Evolutionary conservation across 2,113 vertebrate species (phyloP).

Genomic region (Stomatorhinus ivindoensis): DNA sequence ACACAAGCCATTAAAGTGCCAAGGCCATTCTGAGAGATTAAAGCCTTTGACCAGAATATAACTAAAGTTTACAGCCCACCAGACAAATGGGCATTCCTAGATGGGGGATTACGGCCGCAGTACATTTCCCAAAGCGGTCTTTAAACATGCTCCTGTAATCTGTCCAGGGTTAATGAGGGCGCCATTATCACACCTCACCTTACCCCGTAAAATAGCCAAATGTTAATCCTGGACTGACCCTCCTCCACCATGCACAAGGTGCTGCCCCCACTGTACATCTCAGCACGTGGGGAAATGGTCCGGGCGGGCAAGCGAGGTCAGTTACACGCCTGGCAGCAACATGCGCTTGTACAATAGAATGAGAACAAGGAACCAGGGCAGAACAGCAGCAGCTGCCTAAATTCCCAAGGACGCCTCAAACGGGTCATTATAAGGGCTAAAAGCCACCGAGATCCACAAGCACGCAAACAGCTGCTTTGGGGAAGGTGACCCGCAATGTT

Average conservation of each 20-base stretch:
- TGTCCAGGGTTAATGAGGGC: not conserved
- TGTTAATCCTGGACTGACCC: not conserved
- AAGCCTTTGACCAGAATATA: slow-evolving; percentile 20
- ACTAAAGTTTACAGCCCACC: slow-evolving; percentile 13
- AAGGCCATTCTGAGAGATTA: not conserved
- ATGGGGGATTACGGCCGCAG: not conserved
- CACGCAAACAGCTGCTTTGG: slow-evolving; percentile 16
- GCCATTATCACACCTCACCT: not conserved
- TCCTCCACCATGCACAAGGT: not conserved
- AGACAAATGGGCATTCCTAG: not conserved
- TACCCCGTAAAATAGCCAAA: not conserved
- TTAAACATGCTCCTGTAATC: not conserved
- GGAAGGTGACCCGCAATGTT: slow-evolving; percentile 28
- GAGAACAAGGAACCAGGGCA: not conserved
- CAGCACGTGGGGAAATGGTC: not conserved
- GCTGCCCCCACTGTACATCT: not conserved
- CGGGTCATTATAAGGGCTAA: slow-evolving; percentile 27
- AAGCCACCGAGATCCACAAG: slow-evolving; percentile 17
- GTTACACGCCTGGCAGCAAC: not conserved
- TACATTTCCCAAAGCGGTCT: not conserved
- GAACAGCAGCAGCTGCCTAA: not conserved
- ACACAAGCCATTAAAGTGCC: not conserved
- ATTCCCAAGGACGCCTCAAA: slow-evolving; percentile 15
- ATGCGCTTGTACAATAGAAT: not conserved
- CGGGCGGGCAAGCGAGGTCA: not conserved